Percentiles rank a stretch among this genome's conserved stretches.
These are phyloP conservation scores for Pteronura brasiliensis DNA, from an alignment of 2,113 vertebrate genomes.

Conservation along the genomic window DNA sequence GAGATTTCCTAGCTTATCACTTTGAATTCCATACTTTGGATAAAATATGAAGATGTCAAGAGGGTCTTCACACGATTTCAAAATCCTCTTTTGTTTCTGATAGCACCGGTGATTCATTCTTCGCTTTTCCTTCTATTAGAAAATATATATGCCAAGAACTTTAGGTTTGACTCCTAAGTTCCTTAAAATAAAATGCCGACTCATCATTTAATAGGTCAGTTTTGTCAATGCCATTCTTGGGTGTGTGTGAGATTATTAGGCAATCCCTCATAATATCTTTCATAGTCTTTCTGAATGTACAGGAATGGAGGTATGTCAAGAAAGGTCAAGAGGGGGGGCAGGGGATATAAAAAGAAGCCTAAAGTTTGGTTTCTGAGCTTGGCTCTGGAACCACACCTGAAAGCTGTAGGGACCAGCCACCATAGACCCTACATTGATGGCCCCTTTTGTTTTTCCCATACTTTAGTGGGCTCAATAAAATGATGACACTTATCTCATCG, in stretches of 20 bases:
- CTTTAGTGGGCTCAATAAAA: neutral
- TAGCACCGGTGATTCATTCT: neutral
- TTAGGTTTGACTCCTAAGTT: neutral
- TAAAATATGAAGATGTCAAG: neutral
- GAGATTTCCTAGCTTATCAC: neutral
- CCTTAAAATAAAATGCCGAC: neutral
- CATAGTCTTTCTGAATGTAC: neutral
- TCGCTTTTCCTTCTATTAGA: neutral
- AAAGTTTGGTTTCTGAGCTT: neutral
- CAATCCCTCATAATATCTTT: neutral
- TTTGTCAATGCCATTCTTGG: neutral
- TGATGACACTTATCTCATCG: neutral
- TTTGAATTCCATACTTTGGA: neutral
- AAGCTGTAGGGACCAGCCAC: neutral
- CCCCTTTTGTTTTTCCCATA: neutral
- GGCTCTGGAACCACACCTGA: neutral
- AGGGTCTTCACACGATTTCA: neutral
- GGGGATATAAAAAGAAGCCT: neutral
- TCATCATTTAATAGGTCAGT: neutral
- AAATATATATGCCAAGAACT: neutral
- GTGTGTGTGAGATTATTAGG: neutral
- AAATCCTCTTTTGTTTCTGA: neutral
- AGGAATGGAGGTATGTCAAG: neutral
- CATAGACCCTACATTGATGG: accelerated
- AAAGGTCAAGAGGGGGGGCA: neutral